Percentiles rank a stretch among this genome's conserved stretches.
Conservation (phyloP, 2,888 invertebrate species). For the Sepiola atlantica region DNA sequence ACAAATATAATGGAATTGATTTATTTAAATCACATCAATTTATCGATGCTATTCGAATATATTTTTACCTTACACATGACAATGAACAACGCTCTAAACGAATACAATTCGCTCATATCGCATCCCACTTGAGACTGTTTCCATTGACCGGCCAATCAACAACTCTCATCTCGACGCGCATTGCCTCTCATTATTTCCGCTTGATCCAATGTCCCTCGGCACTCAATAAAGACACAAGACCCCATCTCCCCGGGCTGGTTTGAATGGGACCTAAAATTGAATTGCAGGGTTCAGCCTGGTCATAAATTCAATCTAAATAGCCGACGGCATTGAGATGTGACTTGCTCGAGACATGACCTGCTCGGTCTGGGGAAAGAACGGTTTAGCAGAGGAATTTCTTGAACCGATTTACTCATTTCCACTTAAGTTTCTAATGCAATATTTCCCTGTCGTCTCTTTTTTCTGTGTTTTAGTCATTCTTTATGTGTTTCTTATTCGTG, state of each 20-base stretch:
- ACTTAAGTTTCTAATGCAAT: background rate
- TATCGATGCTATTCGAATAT: background rate
- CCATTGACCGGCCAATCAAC: background rate
- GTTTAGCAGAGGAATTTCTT: no score
- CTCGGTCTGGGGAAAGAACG: background rate
- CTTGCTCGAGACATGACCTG: background rate
- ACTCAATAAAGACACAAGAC: conserved; percentile 23
- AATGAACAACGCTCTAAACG: background rate
- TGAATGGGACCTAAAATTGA: background rate
- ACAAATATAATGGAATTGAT: background rate
- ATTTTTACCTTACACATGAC: background rate
- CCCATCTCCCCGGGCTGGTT: background rate
- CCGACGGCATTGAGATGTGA: background rate
- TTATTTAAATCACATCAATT: background rate
- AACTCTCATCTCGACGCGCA: background rate
- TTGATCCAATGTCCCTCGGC: background rate
- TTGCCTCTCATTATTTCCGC: background rate
- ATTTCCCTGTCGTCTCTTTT: background rate
- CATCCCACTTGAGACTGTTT: background rate
- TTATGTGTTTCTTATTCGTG: background rate
- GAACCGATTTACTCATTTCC: background rate
- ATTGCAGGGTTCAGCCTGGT: background rate
- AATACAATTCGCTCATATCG: background rate
- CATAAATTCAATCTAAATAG: conserved; percentile 19
- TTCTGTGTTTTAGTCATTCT: background rate